A percentile compares a stretch with the other conserved stretches of the same genome.
Evolutionary conservation across 2,888 invertebrate genomes (phyloP).

Genomic region (Agrochola litura): DNA sequence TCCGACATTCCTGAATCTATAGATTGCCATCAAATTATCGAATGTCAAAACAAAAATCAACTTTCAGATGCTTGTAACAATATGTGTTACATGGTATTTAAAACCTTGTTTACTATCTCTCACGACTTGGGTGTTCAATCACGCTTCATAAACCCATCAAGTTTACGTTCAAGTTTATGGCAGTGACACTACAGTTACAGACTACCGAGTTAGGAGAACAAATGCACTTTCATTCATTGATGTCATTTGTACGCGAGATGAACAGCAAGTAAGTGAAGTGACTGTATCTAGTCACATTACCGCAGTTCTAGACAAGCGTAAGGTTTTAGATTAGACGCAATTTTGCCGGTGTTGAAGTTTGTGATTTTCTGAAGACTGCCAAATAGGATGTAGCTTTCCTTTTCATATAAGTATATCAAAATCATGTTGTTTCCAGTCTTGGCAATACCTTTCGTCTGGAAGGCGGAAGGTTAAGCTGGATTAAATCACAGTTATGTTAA

Average conservation of each 20-base stretch:
- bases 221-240: slow-evolving; percentile 69
- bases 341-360: background rate
- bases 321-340: background rate
- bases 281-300: slow-evolving; percentile 44
- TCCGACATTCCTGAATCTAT: background rate
- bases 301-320: slow-evolving; percentile 14
- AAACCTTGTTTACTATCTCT: slow-evolving; percentile 19
- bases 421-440: background rate
- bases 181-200: slow-evolving; percentile 25
- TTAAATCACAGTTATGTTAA: background rate
- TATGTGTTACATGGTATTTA: slow-evolving; percentile 2
- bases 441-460: background rate
- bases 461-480: background rate
- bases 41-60: background rate
- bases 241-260: slow-evolving; percentile 65
- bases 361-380: slow-evolving; percentile 3
- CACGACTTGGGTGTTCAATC: slow-evolving; percentile 25
- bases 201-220: slow-evolving; percentile 48
- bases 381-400: background rate
- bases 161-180: slow-evolving; percentile 52
- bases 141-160: slow-evolving; percentile 37
- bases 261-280: slow-evolving; percentile 29
- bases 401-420: background rate
- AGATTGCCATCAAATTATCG: background rate
- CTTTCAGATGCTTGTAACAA: slow-evolving; percentile 3